Evolutionary conservation across 2,797 vertebrate species (phyloP).

Genomic region (Philypnodon macrostomus): DNA sequence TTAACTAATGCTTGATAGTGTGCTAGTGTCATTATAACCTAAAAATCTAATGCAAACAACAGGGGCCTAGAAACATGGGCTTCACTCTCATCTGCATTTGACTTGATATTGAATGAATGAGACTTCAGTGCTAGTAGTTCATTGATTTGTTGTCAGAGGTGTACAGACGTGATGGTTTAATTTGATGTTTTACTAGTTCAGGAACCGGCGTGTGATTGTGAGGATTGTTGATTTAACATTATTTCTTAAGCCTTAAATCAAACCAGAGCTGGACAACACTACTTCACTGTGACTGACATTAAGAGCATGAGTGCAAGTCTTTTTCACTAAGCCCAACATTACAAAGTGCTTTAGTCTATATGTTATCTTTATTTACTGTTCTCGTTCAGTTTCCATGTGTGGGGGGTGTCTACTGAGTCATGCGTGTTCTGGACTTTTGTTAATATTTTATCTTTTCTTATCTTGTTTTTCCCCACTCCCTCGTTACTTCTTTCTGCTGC

Average conservation of each 20-base stretch:
- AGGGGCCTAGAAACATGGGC: too few relatives aligned
- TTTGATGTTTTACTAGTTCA: too few relatives aligned
- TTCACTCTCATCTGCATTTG: too few relatives aligned
- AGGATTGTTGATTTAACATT: not conserved
- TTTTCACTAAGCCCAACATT: not conserved
- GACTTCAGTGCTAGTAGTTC: not conserved
- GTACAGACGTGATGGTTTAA: not conserved
- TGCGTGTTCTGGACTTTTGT: not conserved
- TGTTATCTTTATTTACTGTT: constrained; percentile 2
- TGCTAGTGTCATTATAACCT: too few relatives aligned
- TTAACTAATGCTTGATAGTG: too few relatives aligned
- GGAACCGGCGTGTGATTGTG: constrained; percentile 6
- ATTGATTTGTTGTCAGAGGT: not conserved
- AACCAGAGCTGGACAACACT: not conserved
- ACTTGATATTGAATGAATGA: not conserved
- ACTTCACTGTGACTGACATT: not conserved
- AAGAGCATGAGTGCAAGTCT: too few relatives aligned
- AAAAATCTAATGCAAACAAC: too few relatives aligned
- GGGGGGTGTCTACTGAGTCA: constrained; percentile 32
- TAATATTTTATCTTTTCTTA: constrained; percentile 22
- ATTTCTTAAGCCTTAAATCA: not conserved
- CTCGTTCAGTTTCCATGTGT: not conserved
- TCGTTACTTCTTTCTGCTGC: constrained; percentile 4
- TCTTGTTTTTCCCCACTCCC: constrained; percentile 1
- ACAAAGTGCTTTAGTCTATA: not conserved